Conservation (phyloP, 2,888 invertebrate species). For the Hyposoter dolosus region DNA sequence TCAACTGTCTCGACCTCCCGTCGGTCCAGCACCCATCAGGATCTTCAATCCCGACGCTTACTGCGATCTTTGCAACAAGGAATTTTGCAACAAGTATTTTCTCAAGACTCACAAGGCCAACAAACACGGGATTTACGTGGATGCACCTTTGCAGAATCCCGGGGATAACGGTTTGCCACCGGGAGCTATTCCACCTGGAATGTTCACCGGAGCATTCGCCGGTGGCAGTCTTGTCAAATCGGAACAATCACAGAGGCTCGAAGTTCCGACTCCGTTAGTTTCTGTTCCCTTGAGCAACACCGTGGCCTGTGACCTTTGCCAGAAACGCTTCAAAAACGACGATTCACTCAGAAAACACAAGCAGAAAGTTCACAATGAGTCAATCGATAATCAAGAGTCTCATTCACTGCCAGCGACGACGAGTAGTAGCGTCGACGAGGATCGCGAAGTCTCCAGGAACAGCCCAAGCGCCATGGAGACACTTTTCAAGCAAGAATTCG, state of each 20-base stretch:
- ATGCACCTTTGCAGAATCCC: slow-evolving; percentile 81
- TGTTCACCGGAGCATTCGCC: slow-evolving; percentile 71
- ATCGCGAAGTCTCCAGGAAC: slow-evolving; percentile 74
- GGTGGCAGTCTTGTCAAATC: slow-evolving; percentile 72
- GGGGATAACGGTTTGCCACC: slow-evolving; percentile 59
- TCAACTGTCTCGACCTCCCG: slow-evolving; percentile 86
- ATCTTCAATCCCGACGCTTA: slow-evolving; percentile 99
- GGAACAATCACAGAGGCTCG: slow-evolving; percentile 73
- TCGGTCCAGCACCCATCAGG: slow-evolving; percentile 85
- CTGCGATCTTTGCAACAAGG: slow-evolving; percentile 98
- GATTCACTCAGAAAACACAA: slow-evolving; percentile 90
- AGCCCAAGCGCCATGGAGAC: slow-evolving; percentile 81
- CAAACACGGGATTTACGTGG: slow-evolving; percentile 97
- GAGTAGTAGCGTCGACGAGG: slow-evolving; percentile 75
- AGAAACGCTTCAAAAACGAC: slow-evolving; percentile 90
- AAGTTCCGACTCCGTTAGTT: slow-evolving; percentile 62
- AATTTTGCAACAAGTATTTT: slow-evolving; percentile 99
- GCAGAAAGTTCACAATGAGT: slow-evolving; percentile 88
- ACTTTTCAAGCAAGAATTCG: slow-evolving; percentile 82
- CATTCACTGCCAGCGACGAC: slow-evolving; percentile 67
- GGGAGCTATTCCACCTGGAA: slow-evolving; percentile 64
- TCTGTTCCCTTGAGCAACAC: slow-evolving; percentile 72
- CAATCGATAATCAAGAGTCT: slow-evolving; percentile 73
- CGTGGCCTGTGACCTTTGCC: slow-evolving; percentile 89
- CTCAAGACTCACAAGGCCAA: slow-evolving; percentile 99